Conservation (phyloP, 2,113 vertebrate species). For the Salvelinus namaycush region DNA sequence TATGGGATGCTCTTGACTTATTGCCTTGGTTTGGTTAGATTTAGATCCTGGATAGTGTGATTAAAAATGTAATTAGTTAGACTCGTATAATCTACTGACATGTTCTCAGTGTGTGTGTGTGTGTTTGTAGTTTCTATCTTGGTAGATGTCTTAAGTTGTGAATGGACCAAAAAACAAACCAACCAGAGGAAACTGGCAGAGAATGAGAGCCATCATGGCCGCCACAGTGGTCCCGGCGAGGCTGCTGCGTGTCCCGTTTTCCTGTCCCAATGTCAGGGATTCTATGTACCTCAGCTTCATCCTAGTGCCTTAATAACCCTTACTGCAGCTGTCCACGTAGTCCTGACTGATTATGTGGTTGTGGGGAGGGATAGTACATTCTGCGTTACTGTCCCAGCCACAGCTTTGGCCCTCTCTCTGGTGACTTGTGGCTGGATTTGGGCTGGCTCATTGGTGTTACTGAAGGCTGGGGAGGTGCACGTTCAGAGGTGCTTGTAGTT, state of each 20-base stretch:
- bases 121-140: constrained; percentile 44
- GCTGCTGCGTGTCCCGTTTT: constrained; percentile 37
- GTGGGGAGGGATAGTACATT: constrained; percentile 33
- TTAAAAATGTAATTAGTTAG: constrained; percentile 33
- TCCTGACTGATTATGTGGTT: constrained; percentile 53
- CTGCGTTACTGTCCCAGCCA: constrained; percentile 49
- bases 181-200: constrained; percentile 49
- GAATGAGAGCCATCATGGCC: constrained; percentile 7
- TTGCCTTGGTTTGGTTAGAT: constrained; percentile 57
- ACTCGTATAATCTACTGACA: constrained; percentile 32
- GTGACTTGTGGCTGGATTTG: constrained; percentile 72
- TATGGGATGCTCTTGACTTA: constrained; percentile 33
- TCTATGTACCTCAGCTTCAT: constrained; percentile 83
- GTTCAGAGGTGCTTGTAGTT: constrained; percentile 36
- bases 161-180: constrained; percentile 71
- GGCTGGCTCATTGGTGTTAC: constrained; percentile 60
- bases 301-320: constrained; percentile 79
- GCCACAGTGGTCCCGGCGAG: constrained; percentile 41
- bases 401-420: constrained; percentile 59
- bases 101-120: neutral
- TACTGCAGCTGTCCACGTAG: constrained; percentile 71
- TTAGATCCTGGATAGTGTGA: constrained; percentile 51
- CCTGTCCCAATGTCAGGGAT: constrained; percentile 79
- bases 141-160: constrained; percentile 42
- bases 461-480: constrained; percentile 42